A percentile compares a stretch with the other conserved stretches of the same genome.
These are phyloP conservation scores for Oryctes rhinoceros DNA, from an alignment of 1,140 invertebrate genomes.

Conservation along the genomic window DNA sequence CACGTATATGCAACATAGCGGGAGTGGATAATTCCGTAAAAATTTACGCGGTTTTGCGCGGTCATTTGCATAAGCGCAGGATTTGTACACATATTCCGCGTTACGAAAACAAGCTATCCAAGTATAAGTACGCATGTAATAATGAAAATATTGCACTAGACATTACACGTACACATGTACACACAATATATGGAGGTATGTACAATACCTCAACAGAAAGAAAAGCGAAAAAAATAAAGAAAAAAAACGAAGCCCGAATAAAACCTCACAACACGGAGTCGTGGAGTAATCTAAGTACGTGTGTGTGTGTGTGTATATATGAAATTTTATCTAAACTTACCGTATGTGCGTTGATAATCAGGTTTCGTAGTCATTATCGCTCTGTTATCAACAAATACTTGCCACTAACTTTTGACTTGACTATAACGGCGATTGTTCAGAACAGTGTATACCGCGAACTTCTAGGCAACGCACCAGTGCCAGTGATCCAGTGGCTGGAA, in stretches of 20 bases:
- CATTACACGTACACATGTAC: background rate
- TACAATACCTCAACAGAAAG: background rate
- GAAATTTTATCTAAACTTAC: conserved; percentile 35
- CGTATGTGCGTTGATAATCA: conserved; percentile 37
- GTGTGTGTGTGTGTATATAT: conserved; percentile 25
- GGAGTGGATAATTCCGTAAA: background rate
- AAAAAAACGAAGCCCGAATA: conserved; percentile 5
- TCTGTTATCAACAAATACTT: conserved; percentile 33
- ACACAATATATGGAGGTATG: background rate
- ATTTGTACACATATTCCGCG: background rate
- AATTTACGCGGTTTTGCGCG: background rate
- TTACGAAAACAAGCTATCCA: background rate
- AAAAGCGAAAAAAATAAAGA: background rate
- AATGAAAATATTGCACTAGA: background rate
- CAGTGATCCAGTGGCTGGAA: conserved; percentile 1
- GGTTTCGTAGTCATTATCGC: conserved; percentile 36
- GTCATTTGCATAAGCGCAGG: no score
- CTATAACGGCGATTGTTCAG: conserved; percentile 25
- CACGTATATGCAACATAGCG: background rate
- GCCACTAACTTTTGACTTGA: conserved; percentile 31
- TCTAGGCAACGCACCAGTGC: conserved; percentile 2
- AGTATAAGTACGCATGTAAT: background rate
- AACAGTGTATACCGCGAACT: conserved; percentile 28
- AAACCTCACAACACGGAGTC: background rate
- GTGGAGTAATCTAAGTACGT: background rate